A percentile compares a stretch with the other conserved stretches of the same genome.
phyloP scores from a whole-genome alignment of 1,140 invertebrate species.

The Holotrichia oblita region DNA sequence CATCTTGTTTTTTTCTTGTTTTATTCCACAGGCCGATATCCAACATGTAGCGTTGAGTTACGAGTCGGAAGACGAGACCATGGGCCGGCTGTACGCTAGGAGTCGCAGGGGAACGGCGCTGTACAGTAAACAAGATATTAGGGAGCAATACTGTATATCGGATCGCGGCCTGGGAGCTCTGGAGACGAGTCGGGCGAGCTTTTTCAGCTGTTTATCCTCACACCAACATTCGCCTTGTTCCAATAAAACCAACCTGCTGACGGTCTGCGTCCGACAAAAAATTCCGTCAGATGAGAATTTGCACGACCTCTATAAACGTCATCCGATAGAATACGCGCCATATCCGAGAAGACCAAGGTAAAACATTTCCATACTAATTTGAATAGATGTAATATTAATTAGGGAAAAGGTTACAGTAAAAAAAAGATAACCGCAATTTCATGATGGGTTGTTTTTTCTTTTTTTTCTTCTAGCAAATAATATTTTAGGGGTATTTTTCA shows the following conservation, averaged over 20 bases:
- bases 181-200: conserved; percentile 73
- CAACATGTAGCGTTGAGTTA: conserved; percentile 72
- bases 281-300: conserved; percentile 88
- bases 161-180: conserved; percentile 87
- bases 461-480: no score
- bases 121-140: conserved; percentile 83
- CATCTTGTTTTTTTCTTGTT: background rate
- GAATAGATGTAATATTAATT: conserved; percentile 26
- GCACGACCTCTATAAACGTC: conserved; percentile 65
- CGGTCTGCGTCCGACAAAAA: conserved; percentile 83
- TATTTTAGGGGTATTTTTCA: background rate
- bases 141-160: conserved; percentile 92
- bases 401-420: background rate
- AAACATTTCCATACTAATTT: background rate
- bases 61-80: conserved; percentile 77
- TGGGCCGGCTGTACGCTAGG: conserved; percentile 65
- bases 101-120: conserved; percentile 48
- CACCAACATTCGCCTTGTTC: conserved; percentile 71
- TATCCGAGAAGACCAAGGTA: conserved; percentile 63
- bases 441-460: background rate
- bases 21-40: conserved; percentile 67
- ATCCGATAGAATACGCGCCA: conserved; percentile 72
- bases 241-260: conserved; percentile 73
- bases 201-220: conserved; percentile 81
- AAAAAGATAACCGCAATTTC: background rate